Evolutionary conservation across 1,140 invertebrate species (phyloP).

Genomic region (Rhagoletis pomonella): DNA sequence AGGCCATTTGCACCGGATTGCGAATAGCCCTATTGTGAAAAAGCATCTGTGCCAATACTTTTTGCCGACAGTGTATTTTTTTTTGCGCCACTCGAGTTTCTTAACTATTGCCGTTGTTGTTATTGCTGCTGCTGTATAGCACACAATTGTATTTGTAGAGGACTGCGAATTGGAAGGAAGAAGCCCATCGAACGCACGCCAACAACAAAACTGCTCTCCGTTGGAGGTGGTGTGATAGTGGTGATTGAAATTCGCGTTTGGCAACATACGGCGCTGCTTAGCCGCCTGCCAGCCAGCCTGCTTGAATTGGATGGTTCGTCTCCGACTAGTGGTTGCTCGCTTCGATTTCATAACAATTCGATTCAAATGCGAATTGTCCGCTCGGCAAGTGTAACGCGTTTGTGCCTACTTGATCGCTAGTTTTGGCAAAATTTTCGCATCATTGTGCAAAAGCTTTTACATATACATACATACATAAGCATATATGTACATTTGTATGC

Average conservation of each 20-base stretch:
- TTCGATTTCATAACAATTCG: conserved; percentile 47
- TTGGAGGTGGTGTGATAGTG: not conserved
- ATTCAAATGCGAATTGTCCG: conserved; percentile 57
- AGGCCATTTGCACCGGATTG: too few relatives aligned
- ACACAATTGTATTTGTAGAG: not conserved
- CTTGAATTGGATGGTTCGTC: not conserved
- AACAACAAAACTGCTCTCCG: conserved; percentile 24
- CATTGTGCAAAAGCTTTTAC: not conserved
- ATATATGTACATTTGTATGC: too few relatives aligned
- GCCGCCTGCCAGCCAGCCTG: not conserved
- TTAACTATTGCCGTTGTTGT: conserved; percentile 36
- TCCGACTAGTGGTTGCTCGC: conserved; percentile 28
- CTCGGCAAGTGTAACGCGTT: conserved; percentile 57
- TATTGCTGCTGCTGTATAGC: conserved; percentile 9
- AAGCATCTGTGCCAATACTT: too few relatives aligned
- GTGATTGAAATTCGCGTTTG: conserved; percentile 36
- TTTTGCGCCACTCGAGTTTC: not conserved
- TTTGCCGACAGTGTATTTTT: not conserved
- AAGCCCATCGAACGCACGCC: not conserved
- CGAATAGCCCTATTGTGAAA: too few relatives aligned
- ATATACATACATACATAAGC: not conserved
- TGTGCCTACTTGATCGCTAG: conserved; percentile 3
- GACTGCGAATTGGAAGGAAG: conserved; percentile 35
- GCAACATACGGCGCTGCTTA: conserved; percentile 38
- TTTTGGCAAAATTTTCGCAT: conserved; percentile 18